These are phyloP conservation scores for Sterrhoptilus dennistouni DNA, from an alignment of 2,113 vertebrate genomes.

Conservation along the genomic window DNA sequence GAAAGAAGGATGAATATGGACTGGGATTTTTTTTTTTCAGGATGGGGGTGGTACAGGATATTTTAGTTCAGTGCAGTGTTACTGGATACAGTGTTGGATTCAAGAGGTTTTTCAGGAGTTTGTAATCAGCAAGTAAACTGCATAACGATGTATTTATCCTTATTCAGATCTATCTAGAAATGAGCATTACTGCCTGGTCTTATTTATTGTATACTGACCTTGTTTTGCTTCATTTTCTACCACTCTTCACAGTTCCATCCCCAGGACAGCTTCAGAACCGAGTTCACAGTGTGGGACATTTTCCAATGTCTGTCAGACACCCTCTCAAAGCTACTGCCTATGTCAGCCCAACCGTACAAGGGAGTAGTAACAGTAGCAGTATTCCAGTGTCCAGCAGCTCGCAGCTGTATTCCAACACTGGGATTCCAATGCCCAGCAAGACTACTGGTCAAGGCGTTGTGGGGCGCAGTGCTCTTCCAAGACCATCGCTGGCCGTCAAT, in stretches of 20 bases:
- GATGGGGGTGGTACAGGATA: neutral
- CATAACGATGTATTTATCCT: neutral
- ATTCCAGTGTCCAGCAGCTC: constrained; percentile 78
- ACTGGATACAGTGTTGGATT: neutral
- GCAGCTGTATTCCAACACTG: constrained; percentile 80
- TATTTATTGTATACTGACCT: neutral
- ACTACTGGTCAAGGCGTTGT: constrained; percentile 69
- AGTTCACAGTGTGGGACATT: constrained; percentile 91
- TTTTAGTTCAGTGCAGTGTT: neutral
- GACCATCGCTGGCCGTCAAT: constrained; percentile 87
- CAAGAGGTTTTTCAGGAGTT: neutral
- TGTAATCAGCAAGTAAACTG: neutral
- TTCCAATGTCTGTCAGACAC: constrained; percentile 82
- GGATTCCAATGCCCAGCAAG: constrained; percentile 86
- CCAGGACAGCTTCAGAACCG: constrained; percentile 90
- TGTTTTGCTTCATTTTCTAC: neutral
- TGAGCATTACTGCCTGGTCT: neutral
- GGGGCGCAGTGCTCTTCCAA: constrained; percentile 89
- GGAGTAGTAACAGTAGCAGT: constrained; percentile 68
- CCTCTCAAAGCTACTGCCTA: constrained; percentile 95
- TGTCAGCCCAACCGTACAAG: constrained; percentile 93
- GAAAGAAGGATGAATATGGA: neutral
- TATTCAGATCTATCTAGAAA: neutral
- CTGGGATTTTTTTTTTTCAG: neutral
- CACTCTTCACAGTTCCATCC: constrained; percentile 81